Base-by-base conservation (phyloP, 2,888 invertebrate genomes). In the Erannis defoliaria region DNA sequence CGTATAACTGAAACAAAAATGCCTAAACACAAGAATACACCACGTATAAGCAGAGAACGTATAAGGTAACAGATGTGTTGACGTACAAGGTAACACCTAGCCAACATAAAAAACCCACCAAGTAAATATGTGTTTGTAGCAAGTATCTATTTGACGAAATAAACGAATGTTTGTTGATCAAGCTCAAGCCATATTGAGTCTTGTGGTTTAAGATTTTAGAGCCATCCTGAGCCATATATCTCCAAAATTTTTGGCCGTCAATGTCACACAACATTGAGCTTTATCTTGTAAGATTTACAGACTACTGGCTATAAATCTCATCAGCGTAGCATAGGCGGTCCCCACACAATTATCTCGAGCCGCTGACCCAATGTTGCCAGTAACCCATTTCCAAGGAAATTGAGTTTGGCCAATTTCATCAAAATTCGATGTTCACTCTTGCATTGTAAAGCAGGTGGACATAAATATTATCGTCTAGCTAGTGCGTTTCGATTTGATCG, bases 341-440 rank as follows among this genome's bases (percentile, higher is more conserved):
- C 90, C 90, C 70, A 75, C 78, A 84, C 90, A 91, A 91, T 91
- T 85, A 88, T 77, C 70, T 68, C 42, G 18, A 18, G 40, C 59
- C 53, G 43, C 61, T 90, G 92, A 91, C 91, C 90, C 82, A 91
- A 78, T 88, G 84, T 76, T 79, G 74, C 73, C 75, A 75, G 81
- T 84, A 89, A 87, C 87, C 88, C 81, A 90, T 91, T 90, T 84
- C 85, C 78, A 75, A 72, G 76, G 81, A 86, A 90, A 92, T 92
- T 89, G 92, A 92, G 92, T 92, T 92, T 81, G 85, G 78, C 84
- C 81, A 91, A 92, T 91, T 92, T 85, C 88, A 92, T 92, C 91
- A 91, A 85, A 89, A 87, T 84, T 76, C 80, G 82, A 79, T 76
- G 81, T 71, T 81, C 73, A 75, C 80, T 79, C 82, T 87, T 90